These are phyloP conservation scores for Clarias laeviceps DNA, from an alignment of 2,797 vertebrate genomes.

Conservation along the genomic window DNA sequence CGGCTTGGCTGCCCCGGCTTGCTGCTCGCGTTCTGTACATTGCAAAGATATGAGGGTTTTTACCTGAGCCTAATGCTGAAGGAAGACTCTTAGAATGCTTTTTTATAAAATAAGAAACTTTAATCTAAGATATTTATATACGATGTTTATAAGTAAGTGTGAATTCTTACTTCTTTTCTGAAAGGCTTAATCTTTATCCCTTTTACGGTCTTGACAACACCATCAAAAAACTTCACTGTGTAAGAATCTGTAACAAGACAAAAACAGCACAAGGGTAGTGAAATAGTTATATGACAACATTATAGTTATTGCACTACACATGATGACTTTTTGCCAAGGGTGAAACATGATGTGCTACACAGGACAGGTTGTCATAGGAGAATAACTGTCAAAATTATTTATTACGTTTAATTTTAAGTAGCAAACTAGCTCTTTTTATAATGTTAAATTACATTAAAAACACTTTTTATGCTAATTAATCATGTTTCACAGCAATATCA, in stretches of 20 bases:
- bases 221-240: conserved; percentile 96
- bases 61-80: neutral
- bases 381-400: neutral
- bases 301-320: neutral
- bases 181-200: conserved; percentile 93
- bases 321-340: too few species aligned
- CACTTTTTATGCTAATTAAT: too few species aligned
- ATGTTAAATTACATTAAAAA: neutral
- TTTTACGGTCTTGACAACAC: conserved; percentile 94
- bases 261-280: neutral
- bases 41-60: neutral
- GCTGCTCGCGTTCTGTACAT: conserved; percentile 26
- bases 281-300: neutral
- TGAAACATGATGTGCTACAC: neutral
- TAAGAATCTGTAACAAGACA: conserved; percentile 80
- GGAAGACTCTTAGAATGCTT: neutral
- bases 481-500: neutral
- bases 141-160: neutral
- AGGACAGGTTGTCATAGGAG: too few species aligned
- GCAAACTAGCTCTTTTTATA: neutral
- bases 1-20: conserved; percentile 42
- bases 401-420: neutral
- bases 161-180: conserved; percentile 82
- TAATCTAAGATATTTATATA: neutral
- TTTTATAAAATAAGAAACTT: neutral